Evolutionary conservation across 2,113 vertebrate genomes (phyloP), one percentile per base, ranked within the genome.

Genomic region (Phrynocephalus versicolor): DNA sequence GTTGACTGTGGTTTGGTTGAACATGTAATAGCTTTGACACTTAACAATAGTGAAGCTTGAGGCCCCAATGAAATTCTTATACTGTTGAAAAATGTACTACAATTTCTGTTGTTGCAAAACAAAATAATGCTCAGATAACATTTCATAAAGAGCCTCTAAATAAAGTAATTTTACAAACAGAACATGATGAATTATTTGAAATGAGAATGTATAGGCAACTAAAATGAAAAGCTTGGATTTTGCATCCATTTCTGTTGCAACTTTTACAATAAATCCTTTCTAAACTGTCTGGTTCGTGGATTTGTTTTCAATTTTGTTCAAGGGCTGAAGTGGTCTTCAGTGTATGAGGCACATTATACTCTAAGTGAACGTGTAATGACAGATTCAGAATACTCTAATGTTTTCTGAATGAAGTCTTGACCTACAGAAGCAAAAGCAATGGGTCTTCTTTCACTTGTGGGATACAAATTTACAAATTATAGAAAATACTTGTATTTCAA

Each of bases 21-120:
- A 2, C 2, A 65, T 82, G 33, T 3, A 87, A 58, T 58, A 27
- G 3, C 3, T 67, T 21, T 0, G 0, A 79, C 71, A 9, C n/a
- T n/a, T 60, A n/a, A 85, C 73, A 85, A 67, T 2, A 83, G 45
- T 2, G 0, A 57, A 64, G 79, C 65, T 64, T 79, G 65, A 72
- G 82, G 79, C 64, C 13, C 45, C 72, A 35, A 81, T 55, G 78
- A 77, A 87, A 87, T 83, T 35, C 25, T 79, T 79, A 83, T 45
- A 58, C 62, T 37, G 21, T 75, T 79, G 30, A 39, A 82, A 30
- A 5, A 16, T 33, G 0, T 6, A 41, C 3, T 16, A 78, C 15
- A 1, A 30, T 84, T 85, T 89, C 7, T 5, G 77, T 85, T 88
- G 87, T 64, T 10, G 18, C 25, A 15, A 72, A 55, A 83, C 33